A percentile compares a stretch with the other conserved stretches of the same genome.
Conservation (phyloP, 2,797 vertebrate genomes). For the Balearica regulorum region DNA sequence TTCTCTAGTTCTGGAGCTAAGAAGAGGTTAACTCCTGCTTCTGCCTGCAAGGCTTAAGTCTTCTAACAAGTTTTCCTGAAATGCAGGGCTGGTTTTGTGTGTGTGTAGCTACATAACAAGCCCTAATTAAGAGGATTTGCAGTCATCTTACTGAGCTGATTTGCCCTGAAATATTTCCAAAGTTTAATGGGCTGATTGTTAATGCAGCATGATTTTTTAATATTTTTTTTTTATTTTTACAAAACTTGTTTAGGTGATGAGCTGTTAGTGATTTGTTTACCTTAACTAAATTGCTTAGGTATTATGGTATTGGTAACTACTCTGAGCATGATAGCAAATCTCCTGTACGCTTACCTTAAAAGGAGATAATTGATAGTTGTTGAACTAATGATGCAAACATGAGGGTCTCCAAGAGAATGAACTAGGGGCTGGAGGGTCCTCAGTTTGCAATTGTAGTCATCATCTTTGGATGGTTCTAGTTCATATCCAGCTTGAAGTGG, state of each 20-base stretch:
- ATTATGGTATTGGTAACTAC: neutral
- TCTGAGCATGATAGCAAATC: neutral
- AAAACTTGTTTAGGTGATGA: neutral
- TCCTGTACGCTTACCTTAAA: neutral
- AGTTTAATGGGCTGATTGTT: neutral
- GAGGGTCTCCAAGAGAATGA: neutral
- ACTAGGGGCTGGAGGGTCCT: neutral
- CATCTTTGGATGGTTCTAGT: neutral
- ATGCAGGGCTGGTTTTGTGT: neutral
- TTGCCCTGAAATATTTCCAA: neutral
- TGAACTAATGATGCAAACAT: neutral
- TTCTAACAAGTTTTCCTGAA: neutral
- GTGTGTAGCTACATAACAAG: neutral
- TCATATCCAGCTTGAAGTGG: neutral
- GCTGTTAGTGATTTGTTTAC: neutral
- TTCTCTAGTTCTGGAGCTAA: neutral
- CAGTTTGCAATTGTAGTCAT: neutral
- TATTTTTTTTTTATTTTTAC: neutral
- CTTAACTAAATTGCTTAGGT: neutral
- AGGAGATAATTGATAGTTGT: neutral
- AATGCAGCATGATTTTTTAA: neutral
- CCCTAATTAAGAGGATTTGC: neutral
- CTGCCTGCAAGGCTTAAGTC: neutral
- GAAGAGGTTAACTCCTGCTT: neutral
- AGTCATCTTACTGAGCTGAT: neutral